Conservation (phyloP, 2,888 invertebrate genomes). For the Schizotus pectinicornis region DNA sequence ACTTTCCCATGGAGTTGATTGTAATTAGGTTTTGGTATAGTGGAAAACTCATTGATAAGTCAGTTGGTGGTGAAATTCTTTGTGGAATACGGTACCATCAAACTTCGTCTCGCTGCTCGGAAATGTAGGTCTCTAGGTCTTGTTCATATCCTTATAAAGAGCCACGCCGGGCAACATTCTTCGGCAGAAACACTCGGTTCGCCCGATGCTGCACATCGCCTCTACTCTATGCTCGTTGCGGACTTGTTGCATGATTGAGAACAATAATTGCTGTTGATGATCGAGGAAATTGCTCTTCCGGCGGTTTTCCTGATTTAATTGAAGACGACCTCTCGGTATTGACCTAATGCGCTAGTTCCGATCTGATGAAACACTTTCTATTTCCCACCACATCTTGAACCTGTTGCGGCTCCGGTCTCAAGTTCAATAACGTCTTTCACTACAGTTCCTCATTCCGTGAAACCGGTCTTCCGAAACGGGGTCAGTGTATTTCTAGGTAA, state of each 20-base stretch:
- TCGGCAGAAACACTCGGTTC: conserved; percentile 39
- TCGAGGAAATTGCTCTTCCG: no score
- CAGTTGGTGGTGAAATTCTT: background rate
- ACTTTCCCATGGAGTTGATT: background rate
- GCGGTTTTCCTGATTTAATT: background rate
- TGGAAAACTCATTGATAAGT: conserved; percentile 16
- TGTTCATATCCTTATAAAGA: conserved; percentile 51
- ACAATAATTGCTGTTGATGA: no score
- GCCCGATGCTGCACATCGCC: conserved; percentile 30
- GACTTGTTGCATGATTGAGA: background rate
- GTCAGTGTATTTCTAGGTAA: conserved; percentile 56
- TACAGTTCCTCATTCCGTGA: conserved; percentile 49
- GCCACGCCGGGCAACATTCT: conserved; percentile 23
- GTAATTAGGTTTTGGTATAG: background rate
- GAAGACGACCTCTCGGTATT: conserved; percentile 18
- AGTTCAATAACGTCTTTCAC: conserved; percentile 33
- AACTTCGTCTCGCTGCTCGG: conserved; percentile 21
- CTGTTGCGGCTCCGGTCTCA: conserved; percentile 29
- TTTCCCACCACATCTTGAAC: conserved; percentile 41
- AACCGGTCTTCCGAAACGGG: conserved; percentile 51
- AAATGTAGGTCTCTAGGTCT: conserved; percentile 53
- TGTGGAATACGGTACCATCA: background rate
- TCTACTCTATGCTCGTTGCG: conserved; percentile 7
- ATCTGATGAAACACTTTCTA: conserved; percentile 52
- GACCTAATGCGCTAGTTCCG: conserved; percentile 48